Evolutionary conservation across 2,888 invertebrate species (phyloP).

Genomic region (Pollenia griseotomentosa): DNA sequence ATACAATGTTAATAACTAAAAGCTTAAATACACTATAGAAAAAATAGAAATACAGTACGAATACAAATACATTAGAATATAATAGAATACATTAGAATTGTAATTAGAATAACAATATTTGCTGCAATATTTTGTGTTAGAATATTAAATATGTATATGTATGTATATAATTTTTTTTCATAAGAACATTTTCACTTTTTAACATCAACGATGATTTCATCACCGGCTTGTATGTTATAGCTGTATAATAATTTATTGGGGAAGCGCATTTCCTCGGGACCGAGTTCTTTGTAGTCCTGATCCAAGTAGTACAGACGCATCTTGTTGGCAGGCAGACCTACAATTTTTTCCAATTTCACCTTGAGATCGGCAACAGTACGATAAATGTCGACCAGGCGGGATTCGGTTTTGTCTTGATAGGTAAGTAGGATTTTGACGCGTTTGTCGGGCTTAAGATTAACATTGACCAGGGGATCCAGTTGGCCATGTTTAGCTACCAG

Average conservation of each 20-base stretch:
- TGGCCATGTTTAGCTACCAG: constrained; percentile 94
- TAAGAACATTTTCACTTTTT: constrained; percentile 84
- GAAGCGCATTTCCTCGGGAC: constrained; percentile 95
- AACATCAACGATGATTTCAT: constrained; percentile 95
- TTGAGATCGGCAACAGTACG: constrained; percentile 93
- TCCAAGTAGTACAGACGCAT: constrained; percentile 96
- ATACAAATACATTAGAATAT: constrained; percentile 24
- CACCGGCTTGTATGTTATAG: constrained; percentile 94
- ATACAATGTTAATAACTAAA: constrained; percentile 47
- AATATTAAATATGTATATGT: constrained; percentile 12
- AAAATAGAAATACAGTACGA: constrained; percentile 50
- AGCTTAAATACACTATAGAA: constrained; percentile 52
- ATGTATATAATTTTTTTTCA: background rate
- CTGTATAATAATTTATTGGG: constrained; percentile 95
- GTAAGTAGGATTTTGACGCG: constrained; percentile 93
- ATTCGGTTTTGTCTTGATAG: constrained; percentile 90
- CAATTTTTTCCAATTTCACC: constrained; percentile 90
- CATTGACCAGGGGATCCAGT: constrained; percentile 94
- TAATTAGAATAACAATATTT: constrained; percentile 19
- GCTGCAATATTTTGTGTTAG: constrained; percentile 32
- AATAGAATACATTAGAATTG: constrained; percentile 6
- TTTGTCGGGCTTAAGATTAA: constrained; percentile 94
- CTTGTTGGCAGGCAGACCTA: constrained; percentile 92
- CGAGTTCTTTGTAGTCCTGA: constrained; percentile 89
- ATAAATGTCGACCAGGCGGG: constrained; percentile 90